Percentiles rank a stretch among this genome's conserved stretches.
Evolutionary conservation across 2,797 vertebrate species (phyloP).

Genomic region (Takifugu rubripes): DNA sequence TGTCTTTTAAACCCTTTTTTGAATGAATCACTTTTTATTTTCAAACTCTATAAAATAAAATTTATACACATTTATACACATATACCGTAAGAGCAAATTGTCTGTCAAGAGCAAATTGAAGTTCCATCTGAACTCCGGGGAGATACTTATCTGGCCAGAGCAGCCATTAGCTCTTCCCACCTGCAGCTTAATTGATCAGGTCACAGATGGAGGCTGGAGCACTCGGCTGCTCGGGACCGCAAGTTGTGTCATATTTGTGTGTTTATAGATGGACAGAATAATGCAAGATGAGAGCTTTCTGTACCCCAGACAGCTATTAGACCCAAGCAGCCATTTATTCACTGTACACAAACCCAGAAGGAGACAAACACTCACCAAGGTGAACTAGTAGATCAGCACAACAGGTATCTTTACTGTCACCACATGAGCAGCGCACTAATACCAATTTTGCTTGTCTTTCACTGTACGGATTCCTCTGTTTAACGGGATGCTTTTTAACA

Average conservation of each 20-base stretch:
- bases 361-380: slow-evolving; percentile 42
- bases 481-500: slow-evolving; percentile 29
- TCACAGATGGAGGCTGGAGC: slow-evolving; percentile 36
- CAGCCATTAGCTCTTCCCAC: slow-evolving; percentile 29
- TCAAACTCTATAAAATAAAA: too few species aligned
- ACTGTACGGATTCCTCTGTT: slow-evolving; percentile 49
- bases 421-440: slow-evolving; percentile 32
- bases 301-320: slow-evolving; percentile 34
- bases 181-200: slow-evolving; percentile 34
- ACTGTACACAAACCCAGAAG: slow-evolving; percentile 14
- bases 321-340: slow-evolving; percentile 26
- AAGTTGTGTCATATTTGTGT: slow-evolving; percentile 35
- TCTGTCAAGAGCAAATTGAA: neutral
- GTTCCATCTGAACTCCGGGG: neutral
- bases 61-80: too few species aligned
- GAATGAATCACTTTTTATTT: too few species aligned
- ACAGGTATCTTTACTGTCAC: slow-evolving; percentile 39
- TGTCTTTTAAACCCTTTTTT: too few species aligned
- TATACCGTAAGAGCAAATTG: too few species aligned
- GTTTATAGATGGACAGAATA: slow-evolving; percentile 29
- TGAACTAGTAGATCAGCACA: slow-evolving; percentile 48
- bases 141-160: neutral
- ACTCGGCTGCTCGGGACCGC: slow-evolving; percentile 30
- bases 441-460: slow-evolving; percentile 36
- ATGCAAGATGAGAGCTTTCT: slow-evolving; percentile 30